A percentile compares a stretch with the other conserved stretches of the same genome.
These are phyloP conservation scores for Micropoecilia bifurca DNA, from an alignment of 2,797 vertebrate genomes.

Conservation along the genomic window DNA sequence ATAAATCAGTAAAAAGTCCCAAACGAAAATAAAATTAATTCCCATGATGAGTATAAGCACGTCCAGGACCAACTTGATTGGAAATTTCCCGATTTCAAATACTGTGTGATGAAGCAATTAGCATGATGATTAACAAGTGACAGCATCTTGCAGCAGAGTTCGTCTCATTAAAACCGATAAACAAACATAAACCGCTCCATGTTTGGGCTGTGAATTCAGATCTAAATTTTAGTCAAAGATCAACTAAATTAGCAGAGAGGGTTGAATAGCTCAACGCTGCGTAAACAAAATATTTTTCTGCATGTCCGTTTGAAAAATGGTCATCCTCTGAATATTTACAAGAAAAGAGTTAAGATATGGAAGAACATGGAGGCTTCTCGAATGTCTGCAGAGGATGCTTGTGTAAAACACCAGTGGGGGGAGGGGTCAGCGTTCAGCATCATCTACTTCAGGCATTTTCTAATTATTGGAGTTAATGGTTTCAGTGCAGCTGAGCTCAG, in stretches of 20 bases:
- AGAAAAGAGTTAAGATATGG: neutral
- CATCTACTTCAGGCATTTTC: constrained; percentile 17
- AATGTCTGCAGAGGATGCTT: neutral
- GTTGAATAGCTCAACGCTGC: neutral
- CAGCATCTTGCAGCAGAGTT: neutral
- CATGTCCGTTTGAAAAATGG: neutral
- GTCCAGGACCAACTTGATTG: neutral
- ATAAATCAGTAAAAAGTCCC: neutral
- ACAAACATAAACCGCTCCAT: neutral
- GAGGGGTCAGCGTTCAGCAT: constrained; percentile 3
- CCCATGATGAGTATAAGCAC: neutral
- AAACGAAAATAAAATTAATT: neutral
- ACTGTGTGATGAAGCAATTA: neutral
- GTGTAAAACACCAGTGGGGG: neutral
- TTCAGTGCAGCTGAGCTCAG: constrained; percentile 9
- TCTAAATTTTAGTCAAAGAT: neutral
- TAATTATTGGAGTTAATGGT: constrained; percentile 18
- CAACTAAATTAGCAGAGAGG: neutral
- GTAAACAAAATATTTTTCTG: neutral
- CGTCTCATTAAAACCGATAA: neutral
- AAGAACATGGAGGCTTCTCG: neutral
- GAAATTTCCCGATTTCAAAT: neutral
- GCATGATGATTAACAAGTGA: neutral
- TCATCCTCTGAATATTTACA: neutral
- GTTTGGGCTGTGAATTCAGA: neutral